Base-by-base conservation (phyloP, 2,797 vertebrate genomes). In the Momotus momota region DNA sequence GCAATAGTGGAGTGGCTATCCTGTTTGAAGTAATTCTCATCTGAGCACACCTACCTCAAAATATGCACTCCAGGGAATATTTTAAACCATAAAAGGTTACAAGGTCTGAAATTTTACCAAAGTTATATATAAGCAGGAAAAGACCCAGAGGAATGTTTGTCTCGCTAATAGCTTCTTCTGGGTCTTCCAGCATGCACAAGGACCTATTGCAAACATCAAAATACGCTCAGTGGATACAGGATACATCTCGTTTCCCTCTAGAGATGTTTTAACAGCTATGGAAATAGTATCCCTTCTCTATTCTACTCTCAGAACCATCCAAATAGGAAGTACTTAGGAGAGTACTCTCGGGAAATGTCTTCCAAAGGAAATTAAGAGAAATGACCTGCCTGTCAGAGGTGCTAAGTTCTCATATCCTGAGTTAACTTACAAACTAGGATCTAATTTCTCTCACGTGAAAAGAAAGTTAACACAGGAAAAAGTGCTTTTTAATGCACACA, bases 141-240 rank as follows among this genome's bases (percentile, higher is more conserved):
- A 94, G 43, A 90, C 72, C 62, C 66, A 62, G 38, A 83, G 46
- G 75, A 91, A 83, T 60, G 91, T 90, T 55, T 88, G 58, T 9
- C 49, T 88, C 58, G 62, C 29, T 95, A 85, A 86, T 69, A 91
- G 57, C 61, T 74, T 66, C 82, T 91, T 93, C 62, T 88, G 69
- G 20, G 40, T 71, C 35, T 93, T 90, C 51, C 55, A 52, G 46
- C 26, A 41, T 91, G 69, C 26, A 58, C 61, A 72, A 62, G n/a
- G 54, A 72, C 35, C 60, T 81, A 45, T 79, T 81, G 46, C 26
- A 85, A 92, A 45, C 33, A 72, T 69, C 46, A 78, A 55, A 87
- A 88, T 65, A 75, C 70, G 40, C 46, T 69, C 81, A 84, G 23
- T 78, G 57, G 58, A 17, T 61, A 74, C 72, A 85, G 31, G 23